Evolutionary conservation across 1,140 invertebrate species (phyloP), one percentile per base, ranked within the genome.

Genomic region (Penaeus japonicus): DNA sequence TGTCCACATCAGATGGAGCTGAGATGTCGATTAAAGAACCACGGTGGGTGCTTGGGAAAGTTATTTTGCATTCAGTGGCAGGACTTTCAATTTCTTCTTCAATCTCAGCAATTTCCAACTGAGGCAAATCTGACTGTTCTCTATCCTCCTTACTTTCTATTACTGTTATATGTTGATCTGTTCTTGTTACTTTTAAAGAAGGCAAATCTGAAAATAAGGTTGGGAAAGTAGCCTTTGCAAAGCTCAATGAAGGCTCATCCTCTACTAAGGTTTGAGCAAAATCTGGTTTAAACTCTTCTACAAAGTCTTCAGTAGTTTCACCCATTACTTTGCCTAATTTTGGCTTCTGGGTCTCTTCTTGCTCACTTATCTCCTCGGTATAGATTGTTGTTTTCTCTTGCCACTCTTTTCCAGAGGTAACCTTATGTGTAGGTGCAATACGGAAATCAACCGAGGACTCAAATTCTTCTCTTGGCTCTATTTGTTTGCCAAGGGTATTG

Each of bases 371-470:
- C 84, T 88, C 65, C 54, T 88, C 80, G 55, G 59, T 84, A 27
- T 57, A 20, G 77, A 83, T 83, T 35, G 70, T 70, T 35, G 87
- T 47, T 24, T 88, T 70, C 24, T 88, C 87, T 77, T 32, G 65
- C 22, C 47, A 55, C 27, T 75, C 32, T 82, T 80, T 88, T 24
- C 83, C 78, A 57, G 87, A 88, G 83, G 57, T 80, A 73, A 88
- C 78, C 30, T 83, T 81, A 32, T 79, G 86, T 82, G 70, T 57
- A 57, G 82, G 79, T 22, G 83, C 59, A 75, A 47, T 83, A 55
- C 70, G 70, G 39, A 88, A 20, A 77, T 78, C 75, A 88, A 88
- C 70, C 70, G 85, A 82, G 55, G 78, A 82, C 53, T 82, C 78
- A 87, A 82, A 87, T 22, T 80, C 85, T 79, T 82, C 78, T 75